These are phyloP conservation scores for Phragmatobia fuliginosa DNA, from an alignment of 2,888 invertebrate genomes.

Conservation along the genomic window DNA sequence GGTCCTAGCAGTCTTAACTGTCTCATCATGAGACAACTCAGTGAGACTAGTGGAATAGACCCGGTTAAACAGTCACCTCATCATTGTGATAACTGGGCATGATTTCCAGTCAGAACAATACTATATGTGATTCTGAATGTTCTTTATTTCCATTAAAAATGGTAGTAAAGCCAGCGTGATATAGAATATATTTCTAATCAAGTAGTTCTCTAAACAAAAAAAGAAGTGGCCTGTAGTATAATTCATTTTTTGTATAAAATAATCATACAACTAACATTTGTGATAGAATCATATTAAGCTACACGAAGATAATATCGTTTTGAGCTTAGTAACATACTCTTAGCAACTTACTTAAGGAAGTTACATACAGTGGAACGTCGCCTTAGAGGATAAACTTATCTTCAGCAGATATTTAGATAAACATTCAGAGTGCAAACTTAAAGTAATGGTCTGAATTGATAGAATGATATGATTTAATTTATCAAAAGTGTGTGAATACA, in stretches of 20 bases:
- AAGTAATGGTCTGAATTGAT: neutral
- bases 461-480: neutral
- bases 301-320: neutral
- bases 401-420: neutral
- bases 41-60: too few relatives aligned
- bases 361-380: neutral
- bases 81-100: too few relatives aligned
- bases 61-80: too few relatives aligned
- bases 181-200: neutral
- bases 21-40: too few relatives aligned
- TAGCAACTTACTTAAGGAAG: neutral
- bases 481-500: neutral
- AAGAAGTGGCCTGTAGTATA: neutral
- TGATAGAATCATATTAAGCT: neutral
- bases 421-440: neutral
- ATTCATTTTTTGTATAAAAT: too few relatives aligned
- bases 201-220: neutral
- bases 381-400: neutral
- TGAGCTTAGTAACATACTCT: neutral
- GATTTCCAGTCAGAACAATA: too few relatives aligned
- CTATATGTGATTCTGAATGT: too few relatives aligned
- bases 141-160: too few relatives aligned
- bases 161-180: too few relatives aligned
- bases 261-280: neutral
- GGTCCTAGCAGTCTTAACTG: too few relatives aligned